Percentiles rank a stretch among this genome's conserved stretches.
Evolutionary conservation across 1,140 invertebrate species (phyloP).

Genomic region (Pogonus chalceus): DNA sequence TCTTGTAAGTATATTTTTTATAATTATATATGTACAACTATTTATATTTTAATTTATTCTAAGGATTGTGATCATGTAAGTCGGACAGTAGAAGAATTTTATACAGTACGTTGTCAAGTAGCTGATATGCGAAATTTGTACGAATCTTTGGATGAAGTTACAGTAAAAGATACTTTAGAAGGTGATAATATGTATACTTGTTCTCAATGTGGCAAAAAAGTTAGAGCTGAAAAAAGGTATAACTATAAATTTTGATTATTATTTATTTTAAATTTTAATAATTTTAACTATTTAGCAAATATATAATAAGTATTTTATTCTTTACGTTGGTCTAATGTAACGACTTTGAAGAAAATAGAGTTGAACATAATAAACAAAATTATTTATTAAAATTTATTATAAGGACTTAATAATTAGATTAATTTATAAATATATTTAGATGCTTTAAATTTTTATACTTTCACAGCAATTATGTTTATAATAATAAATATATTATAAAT

Average conservation of each 20-base stretch:
- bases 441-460: no score
- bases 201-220: constrained; percentile 89
- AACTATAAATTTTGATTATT: background rate
- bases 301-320: background rate
- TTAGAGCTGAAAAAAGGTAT: constrained; percentile 81
- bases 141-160: constrained; percentile 90
- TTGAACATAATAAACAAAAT: no score
- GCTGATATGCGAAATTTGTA: constrained; percentile 93
- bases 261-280: constrained; percentile 10
- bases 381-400: no score
- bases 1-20: constrained; percentile 45
- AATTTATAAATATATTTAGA: no score
- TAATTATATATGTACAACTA: constrained; percentile 5
- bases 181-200: constrained; percentile 98
- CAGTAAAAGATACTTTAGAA: constrained; percentile 90
- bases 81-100: constrained; percentile 89
- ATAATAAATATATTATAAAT: constrained; percentile 14
- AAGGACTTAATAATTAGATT: no score
- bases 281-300: background rate
- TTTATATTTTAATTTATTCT: constrained; percentile 2
- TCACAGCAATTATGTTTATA: no score
- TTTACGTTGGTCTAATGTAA: no score
- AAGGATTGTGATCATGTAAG: constrained; percentile 90
- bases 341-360: no score
- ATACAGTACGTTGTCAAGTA: constrained; percentile 90